phyloP scores from a whole-genome alignment of 2,888 invertebrate genomes.

The Eupithecia vulgata region DNA sequence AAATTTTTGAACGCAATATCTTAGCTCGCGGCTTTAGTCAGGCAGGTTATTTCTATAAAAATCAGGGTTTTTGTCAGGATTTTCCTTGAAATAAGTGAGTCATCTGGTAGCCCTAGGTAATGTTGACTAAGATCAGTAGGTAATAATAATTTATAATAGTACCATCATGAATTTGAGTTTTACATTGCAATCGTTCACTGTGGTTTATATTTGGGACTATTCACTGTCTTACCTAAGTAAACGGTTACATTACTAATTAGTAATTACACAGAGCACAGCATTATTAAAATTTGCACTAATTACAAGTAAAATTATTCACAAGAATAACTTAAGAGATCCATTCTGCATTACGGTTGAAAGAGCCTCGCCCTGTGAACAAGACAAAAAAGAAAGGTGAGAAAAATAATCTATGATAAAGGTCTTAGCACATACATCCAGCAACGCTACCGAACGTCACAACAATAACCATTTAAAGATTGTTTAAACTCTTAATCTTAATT shows the following conservation, averaged over 20 bases:
- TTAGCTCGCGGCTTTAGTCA: background rate
- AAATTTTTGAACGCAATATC: background rate
- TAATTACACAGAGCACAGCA: conserved; percentile 64
- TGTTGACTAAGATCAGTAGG: background rate
- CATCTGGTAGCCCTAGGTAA: background rate
- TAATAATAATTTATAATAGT: conserved; percentile 8
- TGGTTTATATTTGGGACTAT: conserved; percentile 23
- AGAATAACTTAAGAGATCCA: conserved; percentile 77
- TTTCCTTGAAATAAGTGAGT: background rate
- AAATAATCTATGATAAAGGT: background rate
- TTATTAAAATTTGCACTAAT: conserved; percentile 72
- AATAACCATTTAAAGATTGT: background rate
- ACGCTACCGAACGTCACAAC: background rate
- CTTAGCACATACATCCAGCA: background rate
- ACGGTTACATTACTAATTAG: conserved; percentile 49
- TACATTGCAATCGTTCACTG: background rate
- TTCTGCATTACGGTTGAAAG: conserved; percentile 66
- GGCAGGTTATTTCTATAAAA: background rate
- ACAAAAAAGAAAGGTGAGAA: conserved; percentile 21
- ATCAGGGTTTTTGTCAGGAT: background rate
- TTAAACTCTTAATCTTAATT: background rate
- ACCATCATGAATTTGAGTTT: conserved; percentile 25
- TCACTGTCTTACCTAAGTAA: conserved; percentile 49
- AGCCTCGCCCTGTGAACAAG: conserved; percentile 55
- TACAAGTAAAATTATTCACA: conserved; percentile 66